Base-by-base conservation (phyloP, 2,888 invertebrate genomes). In the Agrilus biguttatus region DNA sequence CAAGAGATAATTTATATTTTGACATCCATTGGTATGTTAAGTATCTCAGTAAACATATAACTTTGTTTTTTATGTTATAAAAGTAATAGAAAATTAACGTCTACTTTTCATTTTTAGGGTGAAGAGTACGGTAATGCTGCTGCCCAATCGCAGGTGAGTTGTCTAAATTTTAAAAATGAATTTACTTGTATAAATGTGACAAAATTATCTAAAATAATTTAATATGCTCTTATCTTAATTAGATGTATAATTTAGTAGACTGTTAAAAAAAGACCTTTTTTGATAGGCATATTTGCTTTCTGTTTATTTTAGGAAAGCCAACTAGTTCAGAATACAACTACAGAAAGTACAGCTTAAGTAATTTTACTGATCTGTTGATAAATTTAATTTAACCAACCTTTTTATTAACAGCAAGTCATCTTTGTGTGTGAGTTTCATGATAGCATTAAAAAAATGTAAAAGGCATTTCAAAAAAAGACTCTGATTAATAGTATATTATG, bases 311-410 rank as follows among this genome's bases (percentile, higher is more conserved):
- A 73, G 71, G 72, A 72, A 50, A 69, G 67, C 59, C 74, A 74
- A 61, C 68, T 72, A 56, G 73, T 73, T 65, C 73, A 74, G 64
- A 74, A 72, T 59, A 73, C 73, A 57, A 69, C 72, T 55, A 70
- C 73, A 48, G 75, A 75, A 63, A 75, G 74, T 70, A 72, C 71
- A 63, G 75, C 74, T 68, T 75, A 73, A 60, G 47, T 44, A 41
- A 44, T 49, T 48, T 49, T 49, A 45, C 43, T 40, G 49, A 48
- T 51, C 49, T 47, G 48, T 51, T 51, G 51, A 51, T 45, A 46
- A 50, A 50, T 47, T 47, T 53, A 13, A 45, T 42, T 40, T 60
- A 61, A 59, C 55, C 58, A 60, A 57, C 57, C 55, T 57, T 62
- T 53, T 53, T 52, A 53, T 53, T 61, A 63, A 62, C 51, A 55